Evolutionary conservation across 2,113 vertebrate genomes (phyloP).

Genomic region (Penelope pileata): DNA sequence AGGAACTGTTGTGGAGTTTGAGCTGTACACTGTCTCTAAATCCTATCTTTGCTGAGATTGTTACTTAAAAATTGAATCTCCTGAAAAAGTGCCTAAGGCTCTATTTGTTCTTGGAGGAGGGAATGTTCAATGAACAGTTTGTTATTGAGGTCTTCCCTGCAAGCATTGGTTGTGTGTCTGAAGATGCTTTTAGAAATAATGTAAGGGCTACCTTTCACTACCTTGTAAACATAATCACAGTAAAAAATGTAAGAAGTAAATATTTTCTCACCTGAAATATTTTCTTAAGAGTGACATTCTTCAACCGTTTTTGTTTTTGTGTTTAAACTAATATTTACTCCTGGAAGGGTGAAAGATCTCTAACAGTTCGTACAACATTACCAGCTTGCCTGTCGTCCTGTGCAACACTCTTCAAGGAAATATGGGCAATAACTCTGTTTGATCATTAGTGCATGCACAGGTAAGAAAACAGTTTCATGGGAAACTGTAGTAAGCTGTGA

Average conservation of each 20-base stretch:
- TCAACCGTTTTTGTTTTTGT: not conserved
- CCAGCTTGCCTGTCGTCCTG: not conserved
- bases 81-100: not conserved
- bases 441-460: conserved; percentile 30
- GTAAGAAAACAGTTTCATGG: conserved; percentile 33
- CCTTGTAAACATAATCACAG: not conserved
- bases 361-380: not conserved
- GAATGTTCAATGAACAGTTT: not conserved
- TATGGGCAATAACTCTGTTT: not conserved
- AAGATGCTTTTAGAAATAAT: not conserved
- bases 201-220: not conserved
- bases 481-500: not conserved
- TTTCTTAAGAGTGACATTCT: not conserved
- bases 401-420: conserved; percentile 11
- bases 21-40: not conserved
- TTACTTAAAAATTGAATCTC: not conserved
- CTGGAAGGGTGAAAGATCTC: not conserved
- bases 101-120: not conserved
- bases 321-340: not conserved
- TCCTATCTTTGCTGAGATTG: not conserved
- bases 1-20: not conserved
- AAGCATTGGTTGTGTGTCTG: rapidly evolving
- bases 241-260: not conserved
- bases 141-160: not conserved
- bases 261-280: not conserved